These are phyloP conservation scores for Apaloderma vittatum DNA, from an alignment of 2,113 vertebrate genomes.

Conservation along the genomic window DNA sequence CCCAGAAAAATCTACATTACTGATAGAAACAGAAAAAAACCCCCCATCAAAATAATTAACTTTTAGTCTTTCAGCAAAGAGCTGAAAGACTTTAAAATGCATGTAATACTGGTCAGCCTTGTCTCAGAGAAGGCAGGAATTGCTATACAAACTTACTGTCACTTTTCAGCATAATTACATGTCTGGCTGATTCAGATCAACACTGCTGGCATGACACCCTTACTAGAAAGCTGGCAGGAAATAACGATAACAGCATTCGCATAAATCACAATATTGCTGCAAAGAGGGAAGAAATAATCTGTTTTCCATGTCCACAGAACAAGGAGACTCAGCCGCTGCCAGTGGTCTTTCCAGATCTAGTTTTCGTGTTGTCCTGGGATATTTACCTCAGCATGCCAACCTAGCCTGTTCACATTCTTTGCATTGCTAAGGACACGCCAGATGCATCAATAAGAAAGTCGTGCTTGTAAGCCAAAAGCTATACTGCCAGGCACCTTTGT, in stretches of 20 bases:
- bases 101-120: background rate
- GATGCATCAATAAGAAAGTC: background rate
- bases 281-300: background rate
- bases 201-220: background rate
- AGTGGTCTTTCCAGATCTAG: background rate
- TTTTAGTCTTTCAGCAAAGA: background rate
- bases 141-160: background rate
- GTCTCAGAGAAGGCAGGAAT: background rate
- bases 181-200: conserved; percentile 13
- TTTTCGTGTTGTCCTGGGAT: background rate
- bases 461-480: background rate
- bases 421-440: background rate
- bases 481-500: background rate
- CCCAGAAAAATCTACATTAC: background rate
- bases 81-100: background rate
- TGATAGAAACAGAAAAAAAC: background rate
- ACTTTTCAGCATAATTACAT: background rate
- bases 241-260: background rate
- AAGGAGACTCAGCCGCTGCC: background rate
- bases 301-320: fast-evolving
- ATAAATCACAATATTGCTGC: background rate
- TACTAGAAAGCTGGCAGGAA: background rate
- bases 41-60: too few relatives aligned
- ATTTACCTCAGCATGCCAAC: background rate
- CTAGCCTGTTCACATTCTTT: background rate